Base-by-base conservation (phyloP, 2,888 invertebrate species). In the Aphodius granarius region DNA sequence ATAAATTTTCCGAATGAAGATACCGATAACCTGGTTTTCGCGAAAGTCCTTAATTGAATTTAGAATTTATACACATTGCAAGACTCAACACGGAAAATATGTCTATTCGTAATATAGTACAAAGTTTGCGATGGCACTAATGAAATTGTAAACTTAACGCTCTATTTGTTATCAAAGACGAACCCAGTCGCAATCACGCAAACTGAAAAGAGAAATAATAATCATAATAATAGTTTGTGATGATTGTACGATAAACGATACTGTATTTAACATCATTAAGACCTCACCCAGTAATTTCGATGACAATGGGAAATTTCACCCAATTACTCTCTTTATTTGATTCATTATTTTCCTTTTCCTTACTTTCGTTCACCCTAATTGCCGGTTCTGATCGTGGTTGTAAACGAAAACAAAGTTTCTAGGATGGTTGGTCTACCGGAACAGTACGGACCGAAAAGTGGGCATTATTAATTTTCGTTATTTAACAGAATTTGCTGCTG, bases 141-240 rank as follows among this genome's bases (percentile, higher is more conserved):
- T 63, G 19, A 13, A 13, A 2, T 20, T 63, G 18, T 16, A 16
- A 17, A 73, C 16, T 43, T 73, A 43, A 73, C 62, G 73, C 73
- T 73, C 68, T 20, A 18, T 73, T 74, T 71, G 70, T 64, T 64
- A 63, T 74, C 64, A 22, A 18, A 64, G 18, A 9, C 71, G n/a
- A 70, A 18, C 22, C 43, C 3, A 20, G 9, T n/a, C 23, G 62
- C 20, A 43, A 71, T 74, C 64, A 17, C 43, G 43, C 43, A 43
- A 43, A 43, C 6, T 43, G 43, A 43, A 43, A 43, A 43, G 43
- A 43, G 43, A 43, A 43, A 43, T 43, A 43, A 43, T 43, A 23
- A 23, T 23, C 9, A 43, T 43, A 3, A 43, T 43, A 43, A 43
- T 43, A 43, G 43, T 6, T 13, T 13, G 43, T 43, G 43, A 43